These are phyloP conservation scores for Plutella xylostella DNA, from an alignment of 2,888 invertebrate species.

Conservation along the genomic window DNA sequence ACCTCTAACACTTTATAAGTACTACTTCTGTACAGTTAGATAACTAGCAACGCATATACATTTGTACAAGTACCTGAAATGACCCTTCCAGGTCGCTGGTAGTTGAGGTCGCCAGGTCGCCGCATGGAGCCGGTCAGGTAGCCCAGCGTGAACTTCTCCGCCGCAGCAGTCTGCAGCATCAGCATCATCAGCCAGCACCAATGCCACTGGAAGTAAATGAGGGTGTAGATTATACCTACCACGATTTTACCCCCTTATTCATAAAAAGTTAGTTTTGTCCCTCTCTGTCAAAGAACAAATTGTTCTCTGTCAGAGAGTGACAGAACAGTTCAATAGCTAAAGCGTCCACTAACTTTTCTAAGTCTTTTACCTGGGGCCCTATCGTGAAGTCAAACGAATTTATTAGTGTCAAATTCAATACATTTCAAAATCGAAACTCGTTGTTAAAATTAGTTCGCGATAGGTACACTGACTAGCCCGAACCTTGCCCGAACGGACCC, in stretches of 20 bases:
- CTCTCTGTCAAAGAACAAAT: no score
- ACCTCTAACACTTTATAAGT: no score
- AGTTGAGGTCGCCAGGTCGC: slow-evolving; percentile 80
- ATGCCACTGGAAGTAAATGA: slow-evolving; percentile 51
- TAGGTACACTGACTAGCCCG: no score
- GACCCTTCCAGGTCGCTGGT: slow-evolving; percentile 78
- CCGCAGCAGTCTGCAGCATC: slow-evolving; percentile 14
- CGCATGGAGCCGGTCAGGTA: slow-evolving; percentile 89
- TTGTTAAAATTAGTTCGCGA: no score
- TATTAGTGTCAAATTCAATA: no score
- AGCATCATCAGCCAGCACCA: slow-evolving; percentile 27
- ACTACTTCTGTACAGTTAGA: no score
- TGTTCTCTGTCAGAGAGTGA: no score
- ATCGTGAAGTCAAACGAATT: background rate
- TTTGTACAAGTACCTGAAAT: slow-evolving; percentile 72
- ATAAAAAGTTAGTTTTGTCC: background rate
- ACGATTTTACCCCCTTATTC: background rate
- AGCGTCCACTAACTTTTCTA: no score
- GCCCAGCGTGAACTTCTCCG: slow-evolving; percentile 80
- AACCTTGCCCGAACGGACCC: no score
- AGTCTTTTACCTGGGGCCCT: background rate
- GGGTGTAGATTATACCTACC: slow-evolving; percentile 5
- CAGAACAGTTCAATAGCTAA: no score
- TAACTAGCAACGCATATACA: no score
- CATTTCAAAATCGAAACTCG: no score